Percentiles rank a stretch among this genome's conserved stretches.
phyloP scores from a whole-genome alignment of 2,113 vertebrate species.

The Peromyscus polionotus region DNA sequence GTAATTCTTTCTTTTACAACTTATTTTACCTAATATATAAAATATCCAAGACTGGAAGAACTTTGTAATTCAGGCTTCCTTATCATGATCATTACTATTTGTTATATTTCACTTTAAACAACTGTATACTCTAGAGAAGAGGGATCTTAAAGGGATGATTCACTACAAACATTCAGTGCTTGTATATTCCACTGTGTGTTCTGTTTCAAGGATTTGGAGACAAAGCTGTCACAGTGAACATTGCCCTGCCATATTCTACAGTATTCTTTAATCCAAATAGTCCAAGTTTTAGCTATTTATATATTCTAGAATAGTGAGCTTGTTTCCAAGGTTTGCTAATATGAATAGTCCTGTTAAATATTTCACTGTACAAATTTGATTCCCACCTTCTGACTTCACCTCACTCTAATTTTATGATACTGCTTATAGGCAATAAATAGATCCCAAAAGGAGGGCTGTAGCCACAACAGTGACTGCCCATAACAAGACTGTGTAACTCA shows the following conservation, averaged over 20 bases:
- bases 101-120: constrained; percentile 32
- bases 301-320: constrained; percentile 7
- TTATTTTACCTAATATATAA: background rate
- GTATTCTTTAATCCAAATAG: constrained; percentile 28
- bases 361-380: constrained; percentile 25
- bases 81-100: background rate
- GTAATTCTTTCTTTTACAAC: background rate
- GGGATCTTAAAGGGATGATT: background rate
- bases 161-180: background rate
- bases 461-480: background rate
- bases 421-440: background rate
- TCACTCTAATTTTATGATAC: constrained; percentile 19
- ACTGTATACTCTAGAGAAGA: background rate
- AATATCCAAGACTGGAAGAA: background rate
- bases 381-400: background rate
- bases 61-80: background rate
- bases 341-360: background rate
- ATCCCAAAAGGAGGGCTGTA: background rate
- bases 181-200: background rate
- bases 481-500: constrained; percentile 13
- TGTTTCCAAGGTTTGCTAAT: background rate
- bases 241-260: background rate
- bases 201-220: constrained; percentile 28
- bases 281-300: background rate
- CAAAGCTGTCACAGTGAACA: background rate